Evolutionary conservation across 2,888 invertebrate genomes (phyloP), one percentile per base, ranked within the genome.

Genomic region (Chesias legatella): DNA sequence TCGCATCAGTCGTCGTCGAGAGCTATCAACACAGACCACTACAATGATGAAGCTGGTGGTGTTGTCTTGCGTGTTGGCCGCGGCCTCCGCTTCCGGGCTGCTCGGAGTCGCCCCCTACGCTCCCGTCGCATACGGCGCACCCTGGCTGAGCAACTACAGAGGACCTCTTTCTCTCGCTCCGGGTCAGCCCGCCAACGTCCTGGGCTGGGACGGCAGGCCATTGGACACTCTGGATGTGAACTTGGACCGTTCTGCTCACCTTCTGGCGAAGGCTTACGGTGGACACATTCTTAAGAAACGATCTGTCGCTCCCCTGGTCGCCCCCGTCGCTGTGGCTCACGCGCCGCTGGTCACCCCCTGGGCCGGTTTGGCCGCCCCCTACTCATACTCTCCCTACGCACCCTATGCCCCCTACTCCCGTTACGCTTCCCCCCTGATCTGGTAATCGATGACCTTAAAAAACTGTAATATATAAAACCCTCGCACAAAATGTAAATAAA

Each of bases 21-120:
- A 64, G 56, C 60, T 55, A 63, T 38, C 73, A 80, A 81, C 82
- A 85, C 85, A 86, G 84, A 83, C 84, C 83, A 73, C 67, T 69
- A 62, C 64, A 57, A 89, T 89, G 88, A 67, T 86, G 73, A 86
- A 86, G 69, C 73, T 88, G 89, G 90, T 90, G 88, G 90, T 90
- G 77, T 90, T 92, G 83, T 90, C 89, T 67, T 91, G 91, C 80
- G 71, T 91, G 60, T 56, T 91, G 74, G 90, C 91, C 56, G 79
- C 89, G 56, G 90, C 85, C 55, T 82, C 85, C 45, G 91, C 91
- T 9, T 44, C 60, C 29, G 54, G 39, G 13, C 4, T 58, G 13
- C 11, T 64, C 40, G 54, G 25, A 33, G 43, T 22, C 6, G 55
- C 44, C 42, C 56, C 31, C 34, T 31, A 50, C 31, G 51, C 71